Base-by-base conservation (phyloP, 2,797 vertebrate genomes). In the Valencia hispanica region DNA sequence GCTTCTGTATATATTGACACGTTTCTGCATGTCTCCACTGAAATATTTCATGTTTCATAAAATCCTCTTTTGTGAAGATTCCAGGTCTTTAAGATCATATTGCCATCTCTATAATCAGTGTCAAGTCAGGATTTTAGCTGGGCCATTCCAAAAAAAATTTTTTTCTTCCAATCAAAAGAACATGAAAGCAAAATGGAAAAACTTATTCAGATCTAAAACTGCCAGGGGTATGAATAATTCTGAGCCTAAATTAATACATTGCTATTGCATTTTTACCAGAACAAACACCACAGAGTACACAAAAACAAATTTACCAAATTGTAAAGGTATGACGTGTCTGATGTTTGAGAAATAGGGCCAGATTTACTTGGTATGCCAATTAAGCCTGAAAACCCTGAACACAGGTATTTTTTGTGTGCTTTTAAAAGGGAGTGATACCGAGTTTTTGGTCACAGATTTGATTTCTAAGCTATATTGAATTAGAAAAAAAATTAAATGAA, bases 321-420 rank as follows among this genome's bases (percentile, higher is more conserved):
- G 32, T 57, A 74, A 78, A 74, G 89, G 82, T 68, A 89, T 77
- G 87, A 74, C 61, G 48, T 72, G 27, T 73, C 57, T 81, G 32
- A 27, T 74, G 39, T 59, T 83, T 36, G 59, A 53, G 77, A 14
- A 65, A 61, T 61, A 43, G 53, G 27, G 43, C 55, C 71, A 73
- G 53, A 45, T 25, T 47, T 73, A 73, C 71, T 72, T 22, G 32
- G 18, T 65, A 39, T 39, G 25, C 48, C 27, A n/a, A 18, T 30
- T 9, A 73, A 30, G n/a, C 27, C 11, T 59, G 0, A 32, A 59
- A 59, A 10, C 18, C 39, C 25, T 45, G 25, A 43, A 72, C 14
- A 12, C 2, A 15, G 34, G 8, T 4, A 14, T 22, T 36, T 41
- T 34, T 51, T 48, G 22, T 71, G 34, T 57, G 51, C 51, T 27